Base-by-base conservation (phyloP, 2,113 vertebrate genomes). In the Percopsis transmontana region DNA sequence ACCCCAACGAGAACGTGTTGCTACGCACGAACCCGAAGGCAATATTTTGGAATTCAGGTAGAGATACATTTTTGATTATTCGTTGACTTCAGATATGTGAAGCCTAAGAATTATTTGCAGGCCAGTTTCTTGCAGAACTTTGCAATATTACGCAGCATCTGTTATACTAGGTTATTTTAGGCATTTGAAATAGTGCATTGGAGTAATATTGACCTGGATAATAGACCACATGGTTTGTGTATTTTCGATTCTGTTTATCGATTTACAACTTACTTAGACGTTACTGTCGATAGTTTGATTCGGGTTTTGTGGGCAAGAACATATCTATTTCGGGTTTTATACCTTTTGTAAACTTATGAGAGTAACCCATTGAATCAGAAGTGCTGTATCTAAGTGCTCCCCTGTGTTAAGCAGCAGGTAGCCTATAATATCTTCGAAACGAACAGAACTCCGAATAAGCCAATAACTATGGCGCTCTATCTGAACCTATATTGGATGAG, bases 21-120 rank as follows among this genome's bases (percentile, higher is more conserved):
- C 47, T 67, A 58, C 12, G 2, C 42, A 41, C 16, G 57, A 56
- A 5, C 1, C 33, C 47, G 20, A 18, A 62, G 74, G 75, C 66
- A 16, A 78, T 52, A 66, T 72, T 69, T 59, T 68, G 62, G 53
- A 65, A 57, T 58, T 8, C 73, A 87, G 87, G 88, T 90, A 90
- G 86, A 27, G 20, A 18, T 16, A 58, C 7, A 52, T 55, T 0
- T 47, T 24, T 23, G 15, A 2, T 39, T 24, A 4, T 70, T 38
- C 3, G 27, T 33, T 6, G 27, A 33, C 27, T 33, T 33, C 27
- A n/a, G n/a, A n/a, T 33, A 33, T 7, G 27, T 7, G 27, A 33
- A 33, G 27, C 27, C 27, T 33, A 6, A 23, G 11, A 2, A 38
- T 24, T 20, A 0, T 57, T 74, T 15, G 8, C 1, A 40, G 8